Evolutionary conservation across 1,140 invertebrate species (phyloP).

Genomic region (Homalodisca vitripennis): DNA sequence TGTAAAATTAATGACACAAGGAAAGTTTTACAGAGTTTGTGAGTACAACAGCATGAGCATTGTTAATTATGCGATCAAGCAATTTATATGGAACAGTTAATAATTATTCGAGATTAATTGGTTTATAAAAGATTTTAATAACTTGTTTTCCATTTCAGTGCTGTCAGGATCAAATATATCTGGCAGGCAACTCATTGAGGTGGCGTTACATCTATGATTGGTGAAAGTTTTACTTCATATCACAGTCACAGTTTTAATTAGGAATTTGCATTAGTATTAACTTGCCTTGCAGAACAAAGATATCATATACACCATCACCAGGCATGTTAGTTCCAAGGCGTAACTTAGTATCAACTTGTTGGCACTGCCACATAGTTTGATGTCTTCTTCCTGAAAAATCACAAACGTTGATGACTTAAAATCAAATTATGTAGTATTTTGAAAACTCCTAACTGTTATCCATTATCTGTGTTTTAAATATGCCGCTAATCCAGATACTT

Average conservation of each 20-base stretch:
- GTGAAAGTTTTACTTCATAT: conserved; percentile 6
- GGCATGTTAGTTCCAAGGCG: background rate
- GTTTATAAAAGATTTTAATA: background rate
- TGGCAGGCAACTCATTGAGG: background rate
- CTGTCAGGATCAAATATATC: background rate
- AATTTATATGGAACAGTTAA: background rate
- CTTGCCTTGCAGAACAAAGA: background rate
- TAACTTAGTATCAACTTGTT: background rate
- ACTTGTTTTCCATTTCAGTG: background rate
- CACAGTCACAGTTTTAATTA: background rate
- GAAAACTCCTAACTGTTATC: no score
- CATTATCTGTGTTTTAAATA: no score
- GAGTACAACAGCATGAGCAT: background rate
- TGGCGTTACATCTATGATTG: background rate
- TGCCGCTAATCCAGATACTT: no score
- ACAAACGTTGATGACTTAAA: no score
- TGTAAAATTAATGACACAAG: no score
- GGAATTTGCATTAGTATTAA: conserved; percentile 1
- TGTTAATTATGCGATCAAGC: background rate
- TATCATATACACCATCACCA: background rate
- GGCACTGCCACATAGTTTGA: conserved; percentile 30
- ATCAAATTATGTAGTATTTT: no score
- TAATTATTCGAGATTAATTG: background rate
- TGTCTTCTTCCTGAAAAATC: conserved; percentile 31
- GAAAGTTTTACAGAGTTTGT: no score